Base-by-base conservation (phyloP, 2,113 vertebrate species). In the Cynoglossus semilaevis region DNA sequence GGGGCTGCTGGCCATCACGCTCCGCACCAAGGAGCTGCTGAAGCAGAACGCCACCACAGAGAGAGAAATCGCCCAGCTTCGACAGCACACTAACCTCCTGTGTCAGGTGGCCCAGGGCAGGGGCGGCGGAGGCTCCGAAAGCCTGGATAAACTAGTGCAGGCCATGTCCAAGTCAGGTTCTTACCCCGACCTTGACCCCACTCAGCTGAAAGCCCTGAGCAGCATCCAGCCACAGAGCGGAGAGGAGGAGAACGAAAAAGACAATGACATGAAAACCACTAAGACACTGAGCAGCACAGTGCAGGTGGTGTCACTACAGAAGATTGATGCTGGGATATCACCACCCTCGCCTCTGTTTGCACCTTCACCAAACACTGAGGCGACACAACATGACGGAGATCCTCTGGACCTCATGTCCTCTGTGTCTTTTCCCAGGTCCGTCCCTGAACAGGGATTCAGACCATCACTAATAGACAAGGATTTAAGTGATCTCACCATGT, bases 1-100 rank as follows among this genome's bases (percentile, higher is more conserved):
- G 0, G 87, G 88, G 17, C 67, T 90, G 45, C 70, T 90, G 46
- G 83, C 83, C 51, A 88, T 90, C 70, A 86, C 88, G 1, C 59
- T 90, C 22, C 72, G 80, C 38, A 90, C 88, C 57, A 87, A 89
- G 56, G 87, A 89, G 53, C 74, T 90, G 34, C 74, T 85, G 41
- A 75, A 76, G 14, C 83, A 87, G 77, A 89, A 74, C 13, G 37
- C 52, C 0, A 46, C 78, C 58, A 81, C 72, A 0, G 85, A 89
- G 44, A 63, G 62, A 51, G 85, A 90, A 37, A 83, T 90, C 1
- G 49, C 81, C 11, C 83, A 88, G 70, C 77, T 90, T 11, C 66
- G 76, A 15, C 83, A 87, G 57, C 88, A 88, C 58, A 67, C 81
- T 2, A 52, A 81, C 6, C 79, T 88, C 22, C 80, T 89, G 15